Conservation (phyloP, 1,140 invertebrate genomes). For the Drosophila asahinai region DNA sequence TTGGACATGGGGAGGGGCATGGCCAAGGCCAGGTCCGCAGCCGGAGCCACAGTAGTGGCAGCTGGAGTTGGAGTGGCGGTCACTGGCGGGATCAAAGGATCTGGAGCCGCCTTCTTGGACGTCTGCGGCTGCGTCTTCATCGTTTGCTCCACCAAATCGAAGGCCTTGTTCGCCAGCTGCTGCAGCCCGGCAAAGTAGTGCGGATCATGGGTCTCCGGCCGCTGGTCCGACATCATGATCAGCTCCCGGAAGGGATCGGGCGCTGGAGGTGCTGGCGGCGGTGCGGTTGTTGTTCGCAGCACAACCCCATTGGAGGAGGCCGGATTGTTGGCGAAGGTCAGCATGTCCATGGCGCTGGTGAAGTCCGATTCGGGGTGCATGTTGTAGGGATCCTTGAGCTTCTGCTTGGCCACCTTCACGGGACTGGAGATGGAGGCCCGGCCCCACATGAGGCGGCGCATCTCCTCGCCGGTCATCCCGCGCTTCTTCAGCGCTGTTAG, state of each 20-base stretch:
- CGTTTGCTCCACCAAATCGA: constrained; percentile 84
- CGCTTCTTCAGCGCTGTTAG: constrained; percentile 92
- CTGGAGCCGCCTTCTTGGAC: constrained; percentile 22
- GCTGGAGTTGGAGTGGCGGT: background rate
- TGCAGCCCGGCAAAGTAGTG: constrained; percentile 85
- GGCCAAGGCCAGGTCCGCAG: constrained; percentile 2
- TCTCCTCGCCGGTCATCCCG: constrained; percentile 94
- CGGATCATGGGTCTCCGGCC: constrained; percentile 84
- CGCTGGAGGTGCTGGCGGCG: constrained; percentile 18
- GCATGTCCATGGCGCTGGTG: constrained; percentile 92
- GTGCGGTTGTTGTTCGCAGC: constrained; percentile 41
- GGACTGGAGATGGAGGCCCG: constrained; percentile 94
- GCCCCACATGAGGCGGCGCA: constrained; percentile 95
- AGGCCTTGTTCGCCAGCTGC: constrained; percentile 86
- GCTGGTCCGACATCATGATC: constrained; percentile 86
- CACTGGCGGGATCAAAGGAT: background rate
- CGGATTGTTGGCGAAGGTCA: constrained; percentile 90
- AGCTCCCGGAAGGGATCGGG: constrained; percentile 87
- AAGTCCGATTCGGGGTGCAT: constrained; percentile 85
- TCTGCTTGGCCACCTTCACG: constrained; percentile 88
- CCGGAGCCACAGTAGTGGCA: background rate
- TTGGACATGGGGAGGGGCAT: constrained; percentile 59
- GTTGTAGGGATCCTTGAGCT: constrained; percentile 81
- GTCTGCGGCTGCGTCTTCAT: constrained; percentile 70
- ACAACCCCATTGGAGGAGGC: constrained; percentile 59